Evolutionary conservation across 2,797 vertebrate species (phyloP).

Genomic region (Sarcoramphus papa): DNA sequence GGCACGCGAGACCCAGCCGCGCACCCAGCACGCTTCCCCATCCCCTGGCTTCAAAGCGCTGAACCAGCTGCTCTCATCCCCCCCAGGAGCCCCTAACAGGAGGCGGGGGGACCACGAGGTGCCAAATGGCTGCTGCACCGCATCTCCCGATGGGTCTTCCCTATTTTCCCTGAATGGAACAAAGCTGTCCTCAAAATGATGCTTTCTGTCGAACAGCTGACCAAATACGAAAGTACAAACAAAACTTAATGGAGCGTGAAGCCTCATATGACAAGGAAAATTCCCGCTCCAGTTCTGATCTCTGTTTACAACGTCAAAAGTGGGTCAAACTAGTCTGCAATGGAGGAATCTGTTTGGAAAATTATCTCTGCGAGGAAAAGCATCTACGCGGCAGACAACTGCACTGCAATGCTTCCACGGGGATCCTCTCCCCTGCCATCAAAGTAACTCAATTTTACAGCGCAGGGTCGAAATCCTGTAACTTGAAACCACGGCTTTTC

Average conservation of each 20-base stretch:
- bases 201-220: not conserved
- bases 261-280: constrained; percentile 51
- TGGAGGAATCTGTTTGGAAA: not conserved
- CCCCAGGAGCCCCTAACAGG: not conserved
- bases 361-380: constrained; percentile 20
- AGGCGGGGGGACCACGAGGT: not conserved
- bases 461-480: not conserved
- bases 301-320: constrained; percentile 43
- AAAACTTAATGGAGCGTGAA: constrained; percentile 42
- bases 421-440: not conserved
- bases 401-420: not conserved
- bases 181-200: not conserved
- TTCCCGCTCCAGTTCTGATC: constrained; percentile 34
- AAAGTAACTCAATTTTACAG: not conserved
- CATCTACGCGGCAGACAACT: not conserved
- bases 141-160: not conserved
- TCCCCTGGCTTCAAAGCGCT: not conserved
- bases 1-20: not conserved
- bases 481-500: not conserved
- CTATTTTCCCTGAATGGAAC: not conserved
- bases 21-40: rapidly evolving
- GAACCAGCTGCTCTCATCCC: not conserved
- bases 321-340: constrained; percentile 29
- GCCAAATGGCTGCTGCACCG: not conserved
- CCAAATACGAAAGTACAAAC: constrained; percentile 46